Evolutionary conservation across 64 coral and sea anemone genomes (phyloP), one percentile per base, ranked within the genome.

Genomic region (Acropora tenuis): DNA sequence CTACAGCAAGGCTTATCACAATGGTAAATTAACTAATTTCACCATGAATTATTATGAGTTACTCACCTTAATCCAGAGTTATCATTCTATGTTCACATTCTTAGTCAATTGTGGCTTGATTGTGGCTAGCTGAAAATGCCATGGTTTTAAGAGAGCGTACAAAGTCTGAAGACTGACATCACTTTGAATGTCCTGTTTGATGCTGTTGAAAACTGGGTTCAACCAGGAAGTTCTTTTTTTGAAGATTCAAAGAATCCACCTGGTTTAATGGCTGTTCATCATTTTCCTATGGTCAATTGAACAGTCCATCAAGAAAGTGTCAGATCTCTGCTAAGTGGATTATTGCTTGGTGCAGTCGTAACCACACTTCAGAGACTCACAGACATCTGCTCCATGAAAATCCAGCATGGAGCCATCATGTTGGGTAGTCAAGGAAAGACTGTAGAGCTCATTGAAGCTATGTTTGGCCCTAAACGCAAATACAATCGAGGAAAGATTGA

Each of bases 381-480:
- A 46, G 75, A 44, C 8, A 44, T 77, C 43, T 77, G 44, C 43
- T 46, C 41, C 4, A 1, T 40, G 72, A 48, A 77, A 46, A 77
- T 79, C 47, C 3, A 50, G 47, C 15, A 79, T 6, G 47, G 47
- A 1, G 50, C 49, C 16, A 30, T 79, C 2, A 79, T 17, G 19
- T 20, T 79, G n/a, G 74, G 48, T 6, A 74, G 73, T 48, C 46
- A 48, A 42, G 52, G 87, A 53, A 89, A 77, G 41, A 89, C 87
- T 15, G 30, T 89, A 55, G 52, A 89, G 15, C 77, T 89, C 10
- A 74, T 78, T 16, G 87, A 65, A 43, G 77, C 87, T 8, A 89
- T 76, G 71, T 89, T 89, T 89, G 74, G 87, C 6, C 46, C 77
- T 74, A 78, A 58, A 41, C 48, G 74, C n/a, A 89, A 89, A 11